Conservation (phyloP, 2,113 vertebrate genomes). For the Tragelaphus strepsiceros region DNA sequence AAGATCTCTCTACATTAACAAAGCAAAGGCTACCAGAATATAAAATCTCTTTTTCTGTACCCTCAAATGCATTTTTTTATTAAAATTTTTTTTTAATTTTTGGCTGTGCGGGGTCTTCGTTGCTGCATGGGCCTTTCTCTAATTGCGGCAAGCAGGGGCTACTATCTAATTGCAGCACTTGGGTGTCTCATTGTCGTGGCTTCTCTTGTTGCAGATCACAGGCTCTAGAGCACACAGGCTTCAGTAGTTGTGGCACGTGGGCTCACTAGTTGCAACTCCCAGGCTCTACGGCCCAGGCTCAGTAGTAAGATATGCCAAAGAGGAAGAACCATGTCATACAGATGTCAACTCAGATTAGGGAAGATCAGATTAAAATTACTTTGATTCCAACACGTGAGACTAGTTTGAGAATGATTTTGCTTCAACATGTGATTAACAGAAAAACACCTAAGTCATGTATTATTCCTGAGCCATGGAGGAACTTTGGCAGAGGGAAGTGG, state of each 20-base stretch:
- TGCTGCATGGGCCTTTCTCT: background rate
- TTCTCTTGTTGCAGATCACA: background rate
- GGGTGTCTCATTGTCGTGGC: background rate
- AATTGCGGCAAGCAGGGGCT: background rate
- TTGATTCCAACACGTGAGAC: background rate
- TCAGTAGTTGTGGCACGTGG: background rate
- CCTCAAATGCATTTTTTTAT: background rate
- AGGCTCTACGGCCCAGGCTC: background rate
- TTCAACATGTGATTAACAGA: background rate
- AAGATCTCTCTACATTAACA: background rate
- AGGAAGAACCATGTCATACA: background rate
- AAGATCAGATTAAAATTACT: background rate
- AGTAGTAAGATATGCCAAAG: background rate
- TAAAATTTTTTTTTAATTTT: rapidly evolving
- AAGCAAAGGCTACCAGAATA: background rate
- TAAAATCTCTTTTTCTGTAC: background rate
- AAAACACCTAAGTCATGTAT: background rate
- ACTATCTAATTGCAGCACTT: background rate
- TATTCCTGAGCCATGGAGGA: background rate
- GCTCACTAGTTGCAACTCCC: background rate
- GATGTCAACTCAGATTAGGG: background rate
- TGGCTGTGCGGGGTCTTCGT: background rate
- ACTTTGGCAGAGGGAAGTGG: background rate
- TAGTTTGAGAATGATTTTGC: background rate
- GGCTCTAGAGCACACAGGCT: background rate